Evolutionary conservation across 2,113 vertebrate species (phyloP).

Genomic region (Ochotona curzoniae): DNA sequence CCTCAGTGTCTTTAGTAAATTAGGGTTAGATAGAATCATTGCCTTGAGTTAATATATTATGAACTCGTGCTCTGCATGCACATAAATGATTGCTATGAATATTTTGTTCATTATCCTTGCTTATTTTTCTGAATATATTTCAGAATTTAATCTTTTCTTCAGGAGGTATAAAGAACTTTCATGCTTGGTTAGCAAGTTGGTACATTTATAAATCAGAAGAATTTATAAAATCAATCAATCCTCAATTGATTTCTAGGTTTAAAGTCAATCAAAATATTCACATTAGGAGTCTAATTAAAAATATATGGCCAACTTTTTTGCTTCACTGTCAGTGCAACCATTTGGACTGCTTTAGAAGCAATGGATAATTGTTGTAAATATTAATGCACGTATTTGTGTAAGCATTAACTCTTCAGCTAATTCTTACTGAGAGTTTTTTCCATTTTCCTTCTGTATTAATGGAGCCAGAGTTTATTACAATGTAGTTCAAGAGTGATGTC

Average conservation of each 20-base stretch:
- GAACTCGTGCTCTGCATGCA: neutral
- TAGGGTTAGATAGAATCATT: neutral
- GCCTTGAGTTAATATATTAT: conserved; percentile 9
- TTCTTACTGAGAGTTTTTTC: conserved; percentile 10
- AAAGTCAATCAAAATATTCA: conserved; percentile 43
- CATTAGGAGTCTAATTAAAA: conserved; percentile 46
- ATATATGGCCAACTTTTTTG: neutral
- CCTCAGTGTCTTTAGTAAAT: conserved; percentile 32
- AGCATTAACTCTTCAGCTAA: conserved; percentile 30
- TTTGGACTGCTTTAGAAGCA: conserved; percentile 14
- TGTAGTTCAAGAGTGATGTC: neutral
- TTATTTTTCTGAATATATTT: neutral
- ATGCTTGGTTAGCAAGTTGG: conserved; percentile 22
- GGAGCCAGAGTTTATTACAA: conserved; percentile 11
- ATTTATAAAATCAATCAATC: conserved; percentile 48
- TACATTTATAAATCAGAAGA: conserved; percentile 9
- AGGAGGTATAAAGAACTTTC: neutral
- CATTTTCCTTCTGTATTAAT: conserved; percentile 2
- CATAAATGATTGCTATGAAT: neutral
- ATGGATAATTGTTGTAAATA: conserved; percentile 44
- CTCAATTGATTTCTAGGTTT: conserved; percentile 49
- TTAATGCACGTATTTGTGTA: neutral
- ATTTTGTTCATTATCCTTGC: neutral
- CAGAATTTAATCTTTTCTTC: neutral
- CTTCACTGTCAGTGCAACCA: neutral